Evolutionary conservation across 2,797 vertebrate species (phyloP).

Genomic region (Sternotherus odoratus): DNA sequence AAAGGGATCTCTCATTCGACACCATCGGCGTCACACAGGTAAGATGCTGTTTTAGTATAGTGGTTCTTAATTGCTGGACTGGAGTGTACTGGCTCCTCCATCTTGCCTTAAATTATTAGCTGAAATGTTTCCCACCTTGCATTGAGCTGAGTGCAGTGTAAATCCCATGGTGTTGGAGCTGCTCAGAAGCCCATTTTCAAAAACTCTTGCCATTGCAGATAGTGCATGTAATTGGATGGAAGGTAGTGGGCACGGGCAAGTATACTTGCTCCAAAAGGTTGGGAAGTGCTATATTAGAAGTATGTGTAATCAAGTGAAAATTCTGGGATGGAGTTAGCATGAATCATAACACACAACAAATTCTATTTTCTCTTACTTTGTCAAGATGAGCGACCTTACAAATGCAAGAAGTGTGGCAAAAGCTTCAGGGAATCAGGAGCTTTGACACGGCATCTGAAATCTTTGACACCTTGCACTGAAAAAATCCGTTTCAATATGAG

Average conservation of each 20-base stretch:
- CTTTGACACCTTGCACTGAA: slow-evolving; percentile 96
- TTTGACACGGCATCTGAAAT: slow-evolving; percentile 95
- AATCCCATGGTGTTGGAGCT: accelerated
- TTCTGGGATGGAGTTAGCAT: not conserved
- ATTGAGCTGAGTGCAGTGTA: not conserved
- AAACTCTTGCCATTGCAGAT: not conserved
- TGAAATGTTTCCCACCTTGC: not conserved
- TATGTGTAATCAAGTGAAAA: not conserved
- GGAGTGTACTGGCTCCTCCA: accelerated
- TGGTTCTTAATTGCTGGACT: not conserved
- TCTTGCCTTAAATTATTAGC: not conserved
- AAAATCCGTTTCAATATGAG: slow-evolving; percentile 93
- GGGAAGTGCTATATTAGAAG: accelerated
- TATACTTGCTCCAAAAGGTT: accelerated
- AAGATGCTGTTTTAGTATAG: not conserved
- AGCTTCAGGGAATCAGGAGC: slow-evolving; percentile 98
- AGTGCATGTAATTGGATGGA: accelerated
- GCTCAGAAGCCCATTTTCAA: not conserved
- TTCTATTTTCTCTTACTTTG: not conserved
- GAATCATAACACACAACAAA: no score
- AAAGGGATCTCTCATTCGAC: slow-evolving; percentile 97
- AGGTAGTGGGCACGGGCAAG: not conserved
- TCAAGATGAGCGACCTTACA: slow-evolving; percentile 95
- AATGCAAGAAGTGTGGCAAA: slow-evolving; percentile 94
- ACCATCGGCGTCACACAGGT: slow-evolving; percentile 98